phyloP scores from a whole-genome alignment of 2,888 invertebrate species.

The Hedychridium roseum region DNA sequence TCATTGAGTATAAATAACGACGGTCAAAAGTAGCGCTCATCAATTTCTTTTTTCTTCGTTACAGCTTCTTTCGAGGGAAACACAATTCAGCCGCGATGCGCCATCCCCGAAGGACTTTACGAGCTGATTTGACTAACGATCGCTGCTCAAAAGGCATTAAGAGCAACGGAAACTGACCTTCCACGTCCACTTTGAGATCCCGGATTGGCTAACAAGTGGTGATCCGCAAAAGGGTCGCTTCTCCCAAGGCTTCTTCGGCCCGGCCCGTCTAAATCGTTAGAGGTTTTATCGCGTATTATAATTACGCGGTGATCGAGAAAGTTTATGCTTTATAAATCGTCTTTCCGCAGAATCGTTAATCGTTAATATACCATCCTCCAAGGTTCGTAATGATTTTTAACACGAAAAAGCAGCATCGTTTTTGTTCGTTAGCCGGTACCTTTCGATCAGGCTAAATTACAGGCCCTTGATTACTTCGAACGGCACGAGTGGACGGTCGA shows the following conservation, averaged over 20 bases:
- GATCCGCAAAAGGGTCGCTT: slow-evolving; percentile 4
- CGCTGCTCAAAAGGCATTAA: slow-evolving; percentile 15
- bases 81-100: neutral
- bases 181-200: slow-evolving; percentile 4
- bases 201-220: slow-evolving; percentile 17
- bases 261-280: slow-evolving; percentile 46
- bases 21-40: neutral
- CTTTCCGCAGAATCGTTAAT: slow-evolving; percentile 60
- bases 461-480: slow-evolving; percentile 62
- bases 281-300: slow-evolving; percentile 54
- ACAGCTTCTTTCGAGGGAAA: neutral
- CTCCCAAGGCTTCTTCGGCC: neutral
- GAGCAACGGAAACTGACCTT: slow-evolving; percentile 6
- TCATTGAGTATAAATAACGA: too few relatives aligned
- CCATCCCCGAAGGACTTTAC: slow-evolving; percentile 11
- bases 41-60: slow-evolving; percentile 1
- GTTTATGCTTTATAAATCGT: slow-evolving; percentile 60
- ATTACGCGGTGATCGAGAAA: slow-evolving; percentile 52
- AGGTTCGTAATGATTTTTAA: slow-evolving; percentile 56
- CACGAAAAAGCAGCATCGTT: slow-evolving; percentile 62
- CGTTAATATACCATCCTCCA: slow-evolving; percentile 26
- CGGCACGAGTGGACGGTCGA: too few relatives aligned
- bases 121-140: slow-evolving; percentile 20
- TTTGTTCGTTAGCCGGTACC: slow-evolving; percentile 62
- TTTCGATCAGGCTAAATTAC: slow-evolving; percentile 63